Evolutionary conservation across 2,113 vertebrate genomes (phyloP), one percentile per base, ranked within the genome.

Genomic region (Pogonocichla stellata): DNA sequence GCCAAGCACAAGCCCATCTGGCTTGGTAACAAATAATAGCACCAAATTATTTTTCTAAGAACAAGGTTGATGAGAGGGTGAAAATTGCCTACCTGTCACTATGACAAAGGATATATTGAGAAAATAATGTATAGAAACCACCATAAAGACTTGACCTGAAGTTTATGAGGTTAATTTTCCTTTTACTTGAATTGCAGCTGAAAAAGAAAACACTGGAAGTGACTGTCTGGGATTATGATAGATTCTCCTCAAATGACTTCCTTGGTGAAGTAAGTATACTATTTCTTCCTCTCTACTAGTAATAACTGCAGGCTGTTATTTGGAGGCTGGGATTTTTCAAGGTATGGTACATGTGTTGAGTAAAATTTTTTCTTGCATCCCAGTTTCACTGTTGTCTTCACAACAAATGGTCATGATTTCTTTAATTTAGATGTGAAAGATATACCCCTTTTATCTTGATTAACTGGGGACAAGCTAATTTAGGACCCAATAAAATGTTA

Each of bases 181-280:
- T 97, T 96, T 97, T 50, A 84, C 89, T 96, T 97, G 69, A 91
- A 95, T 92, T 97, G 5, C 94, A 99, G 99, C 97, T 99, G 80
- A 99, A 99, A 98, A 99, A 99, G 98, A 99, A 99, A 98, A 99
- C 99, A 4, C 96, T 99, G 95, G 99, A 99, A 96, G 99, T 99
- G 94, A 99, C 99, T 56, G 99, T 99, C 94, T 99, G 99, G 99
- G 99, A 99, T 97, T 99, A 99, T 90, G 99, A 99, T 95, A 98
- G 98, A 98, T 99, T 99, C 88, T 99, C 99, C 72, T 99, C 99
- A 31, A 99, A 99, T 93, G 99, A 99, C 94, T 99, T 99, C 92
- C 99, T 99, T 15, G 99, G 99, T 96, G 99, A 99, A 98, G 99
- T 99, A 94, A 99, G 99, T 96, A 69, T 71, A 19, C 82, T 36